A percentile compares a stretch with the other conserved stretches of the same genome.
These are phyloP conservation scores for Oreochromis aureus DNA, from an alignment of 2,113 vertebrate genomes.

Conservation along the genomic window DNA sequence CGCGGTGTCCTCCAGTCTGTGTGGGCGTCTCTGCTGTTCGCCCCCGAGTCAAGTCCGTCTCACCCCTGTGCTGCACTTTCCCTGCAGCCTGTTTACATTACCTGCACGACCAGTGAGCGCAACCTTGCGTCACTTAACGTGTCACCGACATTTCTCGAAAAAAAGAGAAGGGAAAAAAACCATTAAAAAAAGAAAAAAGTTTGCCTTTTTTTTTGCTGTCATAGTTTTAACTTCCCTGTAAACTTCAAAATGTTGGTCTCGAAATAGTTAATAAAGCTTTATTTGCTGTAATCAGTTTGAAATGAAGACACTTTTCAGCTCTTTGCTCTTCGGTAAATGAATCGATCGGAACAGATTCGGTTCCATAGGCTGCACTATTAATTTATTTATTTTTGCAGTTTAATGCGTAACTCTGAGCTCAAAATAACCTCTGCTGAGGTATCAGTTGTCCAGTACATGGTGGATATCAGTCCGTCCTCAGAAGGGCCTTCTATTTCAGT, in stretches of 20 bases:
- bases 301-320: neutral
- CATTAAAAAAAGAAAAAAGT: neutral
- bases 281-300: neutral
- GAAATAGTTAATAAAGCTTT: neutral
- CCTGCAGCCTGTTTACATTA: neutral
- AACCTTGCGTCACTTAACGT: neutral
- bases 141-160: neutral
- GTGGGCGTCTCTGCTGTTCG: constrained; percentile 34
- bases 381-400: neutral
- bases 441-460: neutral
- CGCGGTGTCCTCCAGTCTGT: neutral
- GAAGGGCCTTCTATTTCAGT: neutral
- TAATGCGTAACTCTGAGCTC: neutral
- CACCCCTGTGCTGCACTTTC: neutral
- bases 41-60: neutral
- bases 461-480: neutral
- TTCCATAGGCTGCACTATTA: neutral
- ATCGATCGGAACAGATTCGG: constrained; percentile 1
- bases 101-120: neutral
- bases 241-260: neutral
- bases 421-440: constrained; percentile 9
- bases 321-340: neutral
- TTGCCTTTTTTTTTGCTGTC: neutral
- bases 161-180: rapidly evolving
- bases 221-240: neutral